Evolutionary conservation across 2,797 vertebrate species (phyloP).

Genomic region (Ctenosaura bakeri): DNA sequence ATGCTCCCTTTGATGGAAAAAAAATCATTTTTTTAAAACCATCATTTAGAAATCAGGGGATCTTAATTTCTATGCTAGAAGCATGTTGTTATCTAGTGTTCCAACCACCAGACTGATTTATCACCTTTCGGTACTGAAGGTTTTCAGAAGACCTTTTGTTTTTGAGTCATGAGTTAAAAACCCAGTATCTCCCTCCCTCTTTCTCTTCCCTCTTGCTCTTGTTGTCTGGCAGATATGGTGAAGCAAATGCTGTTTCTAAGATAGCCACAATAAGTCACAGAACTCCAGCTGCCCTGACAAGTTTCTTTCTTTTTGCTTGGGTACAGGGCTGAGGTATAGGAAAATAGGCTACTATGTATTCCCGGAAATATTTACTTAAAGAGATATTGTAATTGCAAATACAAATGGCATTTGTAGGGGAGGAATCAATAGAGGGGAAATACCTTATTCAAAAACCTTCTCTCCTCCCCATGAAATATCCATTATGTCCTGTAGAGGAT

Average conservation of each 20-base stretch:
- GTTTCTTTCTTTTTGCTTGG: neutral
- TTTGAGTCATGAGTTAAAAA: slow-evolving; percentile 61
- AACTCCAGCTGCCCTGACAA: neutral
- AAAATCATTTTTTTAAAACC: slow-evolving; percentile 52
- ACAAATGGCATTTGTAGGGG: neutral
- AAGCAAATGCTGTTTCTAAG: slow-evolving; percentile 22
- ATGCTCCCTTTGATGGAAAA: slow-evolving; percentile 49
- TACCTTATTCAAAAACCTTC: neutral
- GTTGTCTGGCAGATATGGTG: slow-evolving; percentile 40
- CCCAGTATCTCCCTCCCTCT: slow-evolving; percentile 34
- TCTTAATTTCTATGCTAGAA: slow-evolving; percentile 31
- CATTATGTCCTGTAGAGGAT: no score
- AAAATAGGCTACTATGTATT: neutral
- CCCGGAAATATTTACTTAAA: neutral
- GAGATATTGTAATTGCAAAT: neutral
- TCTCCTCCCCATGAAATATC: no score
- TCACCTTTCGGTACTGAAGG: slow-evolving; percentile 26
- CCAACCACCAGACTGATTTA: slow-evolving; percentile 63
- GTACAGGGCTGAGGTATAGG: neutral
- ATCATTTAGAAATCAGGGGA: slow-evolving; percentile 62
- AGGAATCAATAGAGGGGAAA: no score
- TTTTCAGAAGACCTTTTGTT: slow-evolving; percentile 42
- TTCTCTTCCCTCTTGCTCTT: neutral
- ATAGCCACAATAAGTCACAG: neutral
- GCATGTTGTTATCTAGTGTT: slow-evolving; percentile 63